These are phyloP conservation scores for Hesperia comma DNA, from an alignment of 2,888 invertebrate species.

Conservation along the genomic window DNA sequence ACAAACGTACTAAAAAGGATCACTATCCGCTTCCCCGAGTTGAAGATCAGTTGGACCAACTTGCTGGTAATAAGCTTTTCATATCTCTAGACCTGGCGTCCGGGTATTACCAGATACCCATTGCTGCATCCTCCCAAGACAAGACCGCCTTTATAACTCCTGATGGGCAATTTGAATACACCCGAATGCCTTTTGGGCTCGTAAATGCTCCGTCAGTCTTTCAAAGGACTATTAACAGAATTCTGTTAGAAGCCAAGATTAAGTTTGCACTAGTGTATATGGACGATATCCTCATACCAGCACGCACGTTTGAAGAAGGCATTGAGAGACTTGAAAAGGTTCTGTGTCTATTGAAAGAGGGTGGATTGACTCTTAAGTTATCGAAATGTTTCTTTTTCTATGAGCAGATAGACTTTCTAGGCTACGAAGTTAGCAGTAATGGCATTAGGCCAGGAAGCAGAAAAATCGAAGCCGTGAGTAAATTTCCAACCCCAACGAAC, in stretches of 20 bases:
- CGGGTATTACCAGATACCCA: slow-evolving; percentile 41
- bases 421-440: no score
- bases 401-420: no score
- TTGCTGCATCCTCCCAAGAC: slow-evolving; percentile 49
- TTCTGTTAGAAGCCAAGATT: slow-evolving; percentile 51
- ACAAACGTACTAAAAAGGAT: slow-evolving; percentile 39
- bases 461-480: no score
- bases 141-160: slow-evolving; percentile 58
- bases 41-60: slow-evolving; percentile 37
- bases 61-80: slow-evolving; percentile 35
- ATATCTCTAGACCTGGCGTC: slow-evolving; percentile 38
- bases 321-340: neutral
- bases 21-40: slow-evolving; percentile 43
- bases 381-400: no score
- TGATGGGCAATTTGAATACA: slow-evolving; percentile 55
- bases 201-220: no score
- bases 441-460: no score
- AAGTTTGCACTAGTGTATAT: no score
- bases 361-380: no score
- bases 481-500: neutral
- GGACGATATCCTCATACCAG: no score
- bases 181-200: no score
- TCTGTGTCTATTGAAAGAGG: neutral
- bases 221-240: no score
- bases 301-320: neutral